Percentiles rank a stretch among this genome's conserved stretches.
phyloP scores from a whole-genome alignment of 2,888 invertebrate genomes.

The Lissonota sp. region DNA sequence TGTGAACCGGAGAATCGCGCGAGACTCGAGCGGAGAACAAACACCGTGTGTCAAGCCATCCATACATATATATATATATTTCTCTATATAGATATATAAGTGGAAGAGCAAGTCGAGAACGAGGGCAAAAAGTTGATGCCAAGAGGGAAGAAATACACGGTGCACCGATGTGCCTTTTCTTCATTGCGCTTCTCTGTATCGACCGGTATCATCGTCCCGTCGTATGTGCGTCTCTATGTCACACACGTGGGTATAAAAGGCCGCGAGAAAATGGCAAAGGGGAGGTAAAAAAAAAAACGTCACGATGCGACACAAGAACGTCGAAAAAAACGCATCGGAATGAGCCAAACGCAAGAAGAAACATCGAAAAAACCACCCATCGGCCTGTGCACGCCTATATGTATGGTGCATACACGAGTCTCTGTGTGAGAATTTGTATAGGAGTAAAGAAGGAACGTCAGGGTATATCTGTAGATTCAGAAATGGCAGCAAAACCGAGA shows the following conservation, averaged over 20 bases:
- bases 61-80: too few relatives aligned
- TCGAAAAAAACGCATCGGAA: slow-evolving; percentile 45
- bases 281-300: slow-evolving; percentile 36
- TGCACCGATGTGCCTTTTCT: slow-evolving; percentile 4
- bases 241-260: slow-evolving; percentile 16
- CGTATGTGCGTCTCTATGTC: slow-evolving; percentile 31
- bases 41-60: slow-evolving; percentile 36
- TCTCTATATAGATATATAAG: not conserved
- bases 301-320: slow-evolving; percentile 32
- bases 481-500: slow-evolving; percentile 63
- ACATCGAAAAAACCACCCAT: slow-evolving; percentile 47
- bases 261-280: slow-evolving; percentile 19
- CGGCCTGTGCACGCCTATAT: slow-evolving; percentile 45
- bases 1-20: slow-evolving; percentile 53
- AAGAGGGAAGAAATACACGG: slow-evolving; percentile 36
- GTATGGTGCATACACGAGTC: slow-evolving; percentile 40
- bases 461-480: not conserved
- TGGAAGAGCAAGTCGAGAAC: slow-evolving; percentile 50
- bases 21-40: slow-evolving; percentile 40
- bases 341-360: slow-evolving; percentile 46
- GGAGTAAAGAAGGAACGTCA: slow-evolving; percentile 36
- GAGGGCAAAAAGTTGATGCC: slow-evolving; percentile 64
- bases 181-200: slow-evolving; percentile 15
- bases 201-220: not conserved
- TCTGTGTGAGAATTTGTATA: slow-evolving; percentile 19